Evolutionary conservation across 1,140 invertebrate species (phyloP).

Genomic region (Drosophila orena): DNA sequence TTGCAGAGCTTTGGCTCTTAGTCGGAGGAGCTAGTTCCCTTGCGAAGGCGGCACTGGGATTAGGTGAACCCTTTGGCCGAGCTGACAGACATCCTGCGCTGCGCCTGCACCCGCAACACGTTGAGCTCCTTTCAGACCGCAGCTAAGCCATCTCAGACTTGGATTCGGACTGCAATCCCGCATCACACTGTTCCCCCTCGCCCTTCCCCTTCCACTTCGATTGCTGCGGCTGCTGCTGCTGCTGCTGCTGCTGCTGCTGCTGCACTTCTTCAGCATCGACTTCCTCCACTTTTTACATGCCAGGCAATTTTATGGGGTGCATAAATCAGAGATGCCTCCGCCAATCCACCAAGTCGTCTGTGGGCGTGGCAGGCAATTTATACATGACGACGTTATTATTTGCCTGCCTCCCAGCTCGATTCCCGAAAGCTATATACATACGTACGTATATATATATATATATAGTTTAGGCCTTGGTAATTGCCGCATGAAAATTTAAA

Average conservation of each 20-base stretch:
- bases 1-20: too few relatives aligned
- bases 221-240: too few relatives aligned
- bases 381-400: slow-evolving; percentile 64
- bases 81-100: slow-evolving; percentile 30
- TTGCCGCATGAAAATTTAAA: slow-evolving; percentile 79
- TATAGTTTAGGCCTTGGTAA: slow-evolving; percentile 57
- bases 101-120: slow-evolving; percentile 16
- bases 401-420: neutral
- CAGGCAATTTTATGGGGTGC: slow-evolving; percentile 55
- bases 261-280: slow-evolving; percentile 16
- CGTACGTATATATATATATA: neutral
- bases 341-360: slow-evolving; percentile 11
- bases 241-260: neutral
- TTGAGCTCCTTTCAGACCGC: slow-evolving; percentile 41
- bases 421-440: slow-evolving; percentile 5
- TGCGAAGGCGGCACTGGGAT: neutral
- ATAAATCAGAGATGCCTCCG: slow-evolving; percentile 53
- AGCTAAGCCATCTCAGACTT: slow-evolving; percentile 42
- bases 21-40: slow-evolving; percentile 2
- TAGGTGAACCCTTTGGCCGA: neutral
- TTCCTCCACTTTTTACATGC: slow-evolving; percentile 27
- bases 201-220: neutral
- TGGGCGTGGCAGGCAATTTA: slow-evolving; percentile 66
- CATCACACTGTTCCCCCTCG: neutral
- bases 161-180: slow-evolving; percentile 13